Base-by-base conservation (phyloP, 2,113 vertebrate species). In the Girardinichthys multiradiatus region DNA sequence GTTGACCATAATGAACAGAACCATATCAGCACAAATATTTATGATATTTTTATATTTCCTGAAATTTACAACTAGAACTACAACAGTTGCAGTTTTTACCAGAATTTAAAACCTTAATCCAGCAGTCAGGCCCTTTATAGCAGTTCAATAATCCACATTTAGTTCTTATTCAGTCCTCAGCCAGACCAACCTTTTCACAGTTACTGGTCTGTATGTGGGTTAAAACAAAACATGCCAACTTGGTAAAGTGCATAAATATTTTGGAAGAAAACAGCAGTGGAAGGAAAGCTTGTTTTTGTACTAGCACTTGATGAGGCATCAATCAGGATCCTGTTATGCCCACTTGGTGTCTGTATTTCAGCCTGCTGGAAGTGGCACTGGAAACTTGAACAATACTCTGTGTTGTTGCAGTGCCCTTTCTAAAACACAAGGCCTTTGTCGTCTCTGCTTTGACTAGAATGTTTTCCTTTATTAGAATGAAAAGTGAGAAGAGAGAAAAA, bases 361-460 rank as follows among this genome's bases (percentile, higher is more conserved):
- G 71, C 39, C 0, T 61, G 48, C 63, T 65, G 66, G 37, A 80
- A 72, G 77, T 7, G 74, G 76, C 11, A 4, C 64, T 82, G 83
- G 74, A 79, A 83, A 69, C 76, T 28, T 29, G 14, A 29, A 89
- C 87, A 89, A 82, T 63, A 76, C 60, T 65, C 59, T 2, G 57
- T 79, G 24, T 79, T 89, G 87, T 89, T 70, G 29, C 58, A 60
- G 72, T 86, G 90, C 64, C 90, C 86, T 91, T 91, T 81, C 9
- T 35, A 24, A 83, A 39, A 83, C 87, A 87, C 73, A 65, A 71
- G 76, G 66, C 74, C 86, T 80, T 76, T 88, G 84, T 91, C 60
- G 57, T 76, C 59, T 70, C 67, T 59, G 70, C 68, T 60, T 33
- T 15, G 57, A 57, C 65, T 51, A 84, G 89, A 91, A 89, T 88